Percentiles rank a stretch among this genome's conserved stretches.
Evolutionary conservation across 2,888 invertebrate species (phyloP).

Genomic region (Neria commutata): DNA sequence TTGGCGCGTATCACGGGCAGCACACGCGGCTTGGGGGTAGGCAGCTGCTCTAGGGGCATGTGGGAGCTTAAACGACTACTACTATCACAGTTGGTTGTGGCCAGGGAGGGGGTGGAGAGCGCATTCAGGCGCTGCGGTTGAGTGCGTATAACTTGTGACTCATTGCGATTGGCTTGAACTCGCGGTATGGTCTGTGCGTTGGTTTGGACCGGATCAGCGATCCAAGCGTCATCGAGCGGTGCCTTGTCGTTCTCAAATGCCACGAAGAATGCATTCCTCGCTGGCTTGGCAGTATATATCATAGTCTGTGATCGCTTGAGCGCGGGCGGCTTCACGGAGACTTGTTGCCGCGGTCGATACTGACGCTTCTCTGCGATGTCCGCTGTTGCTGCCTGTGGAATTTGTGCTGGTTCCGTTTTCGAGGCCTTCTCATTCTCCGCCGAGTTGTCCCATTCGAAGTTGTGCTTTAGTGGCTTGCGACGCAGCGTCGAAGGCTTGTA

Average conservation of each 20-base stretch:
- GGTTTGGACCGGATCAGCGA: too few relatives aligned
- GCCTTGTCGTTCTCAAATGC: too few relatives aligned
- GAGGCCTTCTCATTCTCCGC: constrained; percentile 31
- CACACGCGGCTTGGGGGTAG: constrained; percentile 39
- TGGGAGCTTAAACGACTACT: constrained; percentile 28
- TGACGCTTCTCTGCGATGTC: constrained; percentile 51
- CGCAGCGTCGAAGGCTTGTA: constrained; percentile 68
- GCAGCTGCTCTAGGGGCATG: constrained; percentile 29
- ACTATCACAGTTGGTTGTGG: constrained; percentile 48
- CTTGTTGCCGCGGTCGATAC: constrained; percentile 54
- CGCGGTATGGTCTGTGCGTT: too few relatives aligned
- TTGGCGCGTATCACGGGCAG: constrained; percentile 49
- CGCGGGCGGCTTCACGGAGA: constrained; percentile 50
- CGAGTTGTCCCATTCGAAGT: constrained; percentile 67
- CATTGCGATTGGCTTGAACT: too few relatives aligned
- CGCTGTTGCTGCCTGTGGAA: constrained; percentile 9
- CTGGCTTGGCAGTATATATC: constrained; percentile 41
- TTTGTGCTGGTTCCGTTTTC: not conserved
- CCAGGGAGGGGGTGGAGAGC: too few relatives aligned
- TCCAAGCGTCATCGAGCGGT: too few relatives aligned
- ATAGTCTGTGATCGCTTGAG: constrained; percentile 59
- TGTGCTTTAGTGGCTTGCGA: constrained; percentile 64
- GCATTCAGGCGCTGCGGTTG: not conserved
- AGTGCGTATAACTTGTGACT: constrained; percentile 11
- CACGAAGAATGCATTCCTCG: too few relatives aligned